A percentile compares a stretch with the other conserved stretches of the same genome.
Evolutionary conservation across 2,797 vertebrate species (phyloP).

Genomic region (Decapterus maruadsi): DNA sequence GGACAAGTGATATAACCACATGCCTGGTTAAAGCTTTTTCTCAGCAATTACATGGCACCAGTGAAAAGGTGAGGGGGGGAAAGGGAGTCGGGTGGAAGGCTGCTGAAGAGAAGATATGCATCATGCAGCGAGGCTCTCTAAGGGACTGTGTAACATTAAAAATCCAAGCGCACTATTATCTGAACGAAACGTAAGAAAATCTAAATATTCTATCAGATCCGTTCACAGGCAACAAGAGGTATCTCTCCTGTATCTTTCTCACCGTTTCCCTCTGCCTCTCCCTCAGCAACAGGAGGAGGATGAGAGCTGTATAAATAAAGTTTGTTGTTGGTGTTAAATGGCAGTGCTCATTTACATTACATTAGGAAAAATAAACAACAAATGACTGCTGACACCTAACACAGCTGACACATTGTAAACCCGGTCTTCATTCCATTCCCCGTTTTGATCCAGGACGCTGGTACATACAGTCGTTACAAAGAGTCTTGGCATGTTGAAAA

Average conservation of each 20-base stretch:
- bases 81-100: neutral
- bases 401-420: slow-evolving; percentile 1
- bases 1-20: neutral
- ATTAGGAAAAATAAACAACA: neutral
- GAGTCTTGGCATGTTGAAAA: slow-evolving; percentile 38
- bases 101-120: slow-evolving; percentile 5
- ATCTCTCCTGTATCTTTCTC: neutral
- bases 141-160: neutral
- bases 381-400: neutral
- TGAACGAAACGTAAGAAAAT: slow-evolving; percentile 5
- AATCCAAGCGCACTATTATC: neutral
- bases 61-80: neutral
- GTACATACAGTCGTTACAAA: neutral
- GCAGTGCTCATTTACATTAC: neutral
- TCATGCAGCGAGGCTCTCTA: neutral
- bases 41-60: neutral
- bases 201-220: neutral
- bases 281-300: no score
- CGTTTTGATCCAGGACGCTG: neutral
- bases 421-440: neutral
- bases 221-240: neutral
- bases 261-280: neutral
- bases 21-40: neutral
- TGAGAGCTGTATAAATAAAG: no score
- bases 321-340: neutral